Evolutionary conservation across 2,888 invertebrate genomes (phyloP).

Genomic region (Pogonocherus hispidulus): DNA sequence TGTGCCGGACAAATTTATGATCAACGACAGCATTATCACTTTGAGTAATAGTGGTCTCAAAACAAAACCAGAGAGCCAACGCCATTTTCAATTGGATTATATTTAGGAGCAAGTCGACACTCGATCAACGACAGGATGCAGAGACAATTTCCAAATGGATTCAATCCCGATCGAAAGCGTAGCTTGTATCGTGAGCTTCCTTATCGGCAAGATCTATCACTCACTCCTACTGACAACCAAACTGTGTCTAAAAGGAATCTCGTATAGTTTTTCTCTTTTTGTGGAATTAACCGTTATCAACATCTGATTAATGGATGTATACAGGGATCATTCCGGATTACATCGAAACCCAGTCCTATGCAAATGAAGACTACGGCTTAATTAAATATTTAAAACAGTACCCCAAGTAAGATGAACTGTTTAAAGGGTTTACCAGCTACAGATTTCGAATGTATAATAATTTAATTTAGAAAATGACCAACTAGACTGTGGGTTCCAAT

Average conservation of each 20-base stretch:
- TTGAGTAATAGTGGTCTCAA: conserved; percentile 17
- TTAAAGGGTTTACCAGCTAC: conserved; percentile 24
- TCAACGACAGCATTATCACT: conserved; percentile 16
- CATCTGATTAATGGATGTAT: conserved; percentile 45
- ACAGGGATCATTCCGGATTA: conserved; percentile 41
- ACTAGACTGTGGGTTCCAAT: neutral
- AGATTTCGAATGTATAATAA: conserved; percentile 30
- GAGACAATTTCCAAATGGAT: conserved; percentile 60
- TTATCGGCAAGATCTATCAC: conserved; percentile 54
- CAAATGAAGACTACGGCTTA: conserved; percentile 52
- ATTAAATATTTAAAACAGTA: conserved; percentile 54
- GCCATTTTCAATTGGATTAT: conserved; percentile 51
- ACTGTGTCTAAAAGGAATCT: conserved; percentile 32
- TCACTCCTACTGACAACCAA: conserved; percentile 35
- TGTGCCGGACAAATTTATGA: conserved; percentile 13
- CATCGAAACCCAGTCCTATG: conserved; percentile 47
- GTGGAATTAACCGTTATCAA: conserved; percentile 33
- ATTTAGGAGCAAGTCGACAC: conserved; percentile 53
- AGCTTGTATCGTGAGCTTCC: conserved; percentile 35
- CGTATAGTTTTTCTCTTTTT: conserved; percentile 37
- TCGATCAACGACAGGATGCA: conserved; percentile 57
- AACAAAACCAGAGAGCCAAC: conserved; percentile 38
- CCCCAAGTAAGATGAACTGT: conserved; percentile 31
- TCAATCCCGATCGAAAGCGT: conserved; percentile 51
- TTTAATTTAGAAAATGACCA: conserved; percentile 21